These are phyloP conservation scores for Poeciliopsis turrubarensis DNA, from an alignment of 2,113 vertebrate genomes.

Conservation along the genomic window DNA sequence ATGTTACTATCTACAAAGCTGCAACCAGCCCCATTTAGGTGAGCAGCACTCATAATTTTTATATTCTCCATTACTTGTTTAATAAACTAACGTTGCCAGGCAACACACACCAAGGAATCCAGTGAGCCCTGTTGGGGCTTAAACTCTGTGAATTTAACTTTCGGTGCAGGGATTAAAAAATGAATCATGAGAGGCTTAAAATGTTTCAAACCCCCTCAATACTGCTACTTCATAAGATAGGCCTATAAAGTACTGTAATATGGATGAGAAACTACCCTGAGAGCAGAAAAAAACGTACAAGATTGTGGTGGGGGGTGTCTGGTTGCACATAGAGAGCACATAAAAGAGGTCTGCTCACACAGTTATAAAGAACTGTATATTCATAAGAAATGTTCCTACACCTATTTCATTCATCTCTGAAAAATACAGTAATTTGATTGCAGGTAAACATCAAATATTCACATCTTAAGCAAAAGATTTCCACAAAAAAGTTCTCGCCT, in stretches of 20 bases:
- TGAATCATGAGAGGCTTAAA: constrained; percentile 30
- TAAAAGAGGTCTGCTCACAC: no score
- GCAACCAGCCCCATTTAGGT: constrained; percentile 5
- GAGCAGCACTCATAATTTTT: constrained; percentile 36
- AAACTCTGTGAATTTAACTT: constrained; percentile 38
- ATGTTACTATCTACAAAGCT: constrained; percentile 3
- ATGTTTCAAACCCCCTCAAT: constrained; percentile 19
- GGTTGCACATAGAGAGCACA: neutral
- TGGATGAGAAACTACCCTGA: neutral
- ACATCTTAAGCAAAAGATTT: no score
- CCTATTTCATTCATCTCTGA: no score
- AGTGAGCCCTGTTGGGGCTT: constrained; percentile 23
- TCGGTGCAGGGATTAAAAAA: constrained; percentile 27
- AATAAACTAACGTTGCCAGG: constrained; percentile 54
- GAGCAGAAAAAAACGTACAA: neutral
- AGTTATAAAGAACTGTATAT: no score
- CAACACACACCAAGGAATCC: constrained; percentile 46
- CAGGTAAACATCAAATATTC: no score
- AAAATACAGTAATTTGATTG: no score
- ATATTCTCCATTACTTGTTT: constrained; percentile 23
- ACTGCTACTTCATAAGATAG: constrained; percentile 9
- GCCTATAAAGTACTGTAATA: constrained; percentile 12
- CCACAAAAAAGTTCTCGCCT: no score
- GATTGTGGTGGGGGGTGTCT: neutral
- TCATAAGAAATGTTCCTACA: no score